A percentile compares a stretch with the other conserved stretches of the same genome.
Evolutionary conservation across 1,140 invertebrate species (phyloP).

Genomic region (Sarcophaga bullata): DNA sequence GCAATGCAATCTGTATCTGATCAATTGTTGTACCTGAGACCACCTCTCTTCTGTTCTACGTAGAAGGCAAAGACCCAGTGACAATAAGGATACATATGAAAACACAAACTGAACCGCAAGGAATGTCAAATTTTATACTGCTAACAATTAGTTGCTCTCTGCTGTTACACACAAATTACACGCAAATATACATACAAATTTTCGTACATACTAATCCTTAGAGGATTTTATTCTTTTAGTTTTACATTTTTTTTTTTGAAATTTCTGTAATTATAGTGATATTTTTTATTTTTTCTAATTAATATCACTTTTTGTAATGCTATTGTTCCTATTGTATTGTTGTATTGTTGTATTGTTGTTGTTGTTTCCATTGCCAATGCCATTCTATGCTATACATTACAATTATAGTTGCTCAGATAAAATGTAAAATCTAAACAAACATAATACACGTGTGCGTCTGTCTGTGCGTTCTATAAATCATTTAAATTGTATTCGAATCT

Average conservation of each 20-base stretch:
- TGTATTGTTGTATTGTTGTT: too few species aligned
- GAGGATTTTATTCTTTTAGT: not conserved
- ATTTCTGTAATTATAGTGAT: constrained; percentile 2
- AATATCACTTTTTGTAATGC: not conserved
- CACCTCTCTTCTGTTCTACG: too few species aligned
- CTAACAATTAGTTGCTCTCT: not conserved
- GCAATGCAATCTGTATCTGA: too few species aligned
- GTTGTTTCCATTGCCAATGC: too few species aligned
- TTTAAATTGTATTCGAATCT: not conserved
- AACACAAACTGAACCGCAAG: too few species aligned
- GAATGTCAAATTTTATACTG: too few species aligned
- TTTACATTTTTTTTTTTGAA: not conserved
- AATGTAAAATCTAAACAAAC: not conserved
- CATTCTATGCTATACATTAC: too few species aligned
- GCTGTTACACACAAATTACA: not conserved
- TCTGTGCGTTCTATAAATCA: constrained; percentile 10
- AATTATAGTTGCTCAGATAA: not conserved
- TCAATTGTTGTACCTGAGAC: too few species aligned
- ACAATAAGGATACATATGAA: too few species aligned
- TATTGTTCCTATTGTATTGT: not conserved
- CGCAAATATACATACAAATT: not conserved
- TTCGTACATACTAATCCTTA: not conserved
- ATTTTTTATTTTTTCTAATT: not conserved
- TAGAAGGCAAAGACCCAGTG: too few species aligned
- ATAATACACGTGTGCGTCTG: not conserved